Percentiles rank a stretch among this genome's conserved stretches.
These are phyloP conservation scores for Triplophysa bombifrons DNA, from an alignment of 2,797 vertebrate genomes.

Conservation along the genomic window DNA sequence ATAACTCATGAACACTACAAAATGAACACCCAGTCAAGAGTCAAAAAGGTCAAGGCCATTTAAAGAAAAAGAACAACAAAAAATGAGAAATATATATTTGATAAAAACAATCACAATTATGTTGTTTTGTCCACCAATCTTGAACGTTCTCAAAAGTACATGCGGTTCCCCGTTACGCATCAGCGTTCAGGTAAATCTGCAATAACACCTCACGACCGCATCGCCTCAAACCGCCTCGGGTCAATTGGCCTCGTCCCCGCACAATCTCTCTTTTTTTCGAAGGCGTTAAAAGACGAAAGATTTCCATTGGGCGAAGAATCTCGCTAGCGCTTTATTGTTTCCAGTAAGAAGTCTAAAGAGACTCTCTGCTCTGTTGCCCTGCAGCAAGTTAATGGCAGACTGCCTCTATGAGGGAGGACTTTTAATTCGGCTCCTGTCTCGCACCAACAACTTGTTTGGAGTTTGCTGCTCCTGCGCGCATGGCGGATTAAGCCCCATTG, in stretches of 20 bases:
- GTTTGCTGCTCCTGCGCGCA: conserved; percentile 99
- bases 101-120: neutral
- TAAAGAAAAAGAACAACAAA: too few relatives aligned
- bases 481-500: conserved; percentile 99
- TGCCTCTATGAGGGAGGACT: conserved; percentile 99
- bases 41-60: too few relatives aligned
- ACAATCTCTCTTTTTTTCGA: conserved; percentile 59
- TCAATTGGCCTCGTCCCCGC: conserved; percentile 4
- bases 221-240: conserved; percentile 18
- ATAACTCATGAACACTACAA: too few relatives aligned
- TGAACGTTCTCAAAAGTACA: neutral
- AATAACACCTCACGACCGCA: conserved; percentile 16
- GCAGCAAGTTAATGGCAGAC: conserved; percentile 97
- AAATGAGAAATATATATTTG: too few relatives aligned
- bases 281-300: conserved; percentile 61
- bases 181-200: neutral
- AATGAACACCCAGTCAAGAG: too few relatives aligned
- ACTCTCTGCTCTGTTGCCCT: conserved; percentile 82
- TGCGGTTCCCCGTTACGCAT: neutral
- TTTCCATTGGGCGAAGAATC: conserved; percentile 73
- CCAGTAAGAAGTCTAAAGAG: conserved; percentile 78
- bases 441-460: conserved; percentile 99
- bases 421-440: conserved; percentile 99
- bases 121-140: neutral
- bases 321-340: conserved; percentile 75